Evolutionary conservation across 1,140 invertebrate genomes (phyloP), one percentile per base, ranked within the genome.

Genomic region (Aphelenchoides fujianensis): DNA sequence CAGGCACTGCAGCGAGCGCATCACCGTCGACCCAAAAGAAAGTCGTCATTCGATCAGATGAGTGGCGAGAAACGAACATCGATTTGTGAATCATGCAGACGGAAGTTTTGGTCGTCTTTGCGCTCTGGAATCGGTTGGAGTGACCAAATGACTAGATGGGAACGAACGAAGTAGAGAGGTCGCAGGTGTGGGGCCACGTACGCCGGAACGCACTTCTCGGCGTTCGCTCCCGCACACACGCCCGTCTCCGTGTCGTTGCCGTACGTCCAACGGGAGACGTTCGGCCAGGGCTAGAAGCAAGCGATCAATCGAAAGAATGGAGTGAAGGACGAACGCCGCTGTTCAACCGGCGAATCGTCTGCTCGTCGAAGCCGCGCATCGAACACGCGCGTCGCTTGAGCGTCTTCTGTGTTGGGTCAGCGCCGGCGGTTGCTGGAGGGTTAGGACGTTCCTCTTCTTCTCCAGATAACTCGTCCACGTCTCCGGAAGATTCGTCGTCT

Each of bases 341-440:
- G 19, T 59, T 59, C 23, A 7, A 5, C 7, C 19, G 28, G 55
- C 5, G 5, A 59, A 59, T 59, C 5, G 55, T 7, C 19, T 5
- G 23, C 55, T 5, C 5, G 5, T 59, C 55, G 19, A 59, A 59
- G 23, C 55, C 55, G 55, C 19, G 5, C 5, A 59, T 59, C 34
- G 55, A 7, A 19, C 55, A 59, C 28, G 5, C 23, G 55, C 5
- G 12, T 23, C 55, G 55, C 23, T 19, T 7, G 7, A 59, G 19
- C 28, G 34, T 59, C 55, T 59, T 19, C 34, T 59, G 55, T 59
- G 12, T 48, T 48, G 41, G 12, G 41, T 48, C n/a, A n/a, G n/a
- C n/a, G n/a, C n/a, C n/a, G n/a, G n/a, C n/a, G n/a, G n/a, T n/a
- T n/a, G n/a, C n/a, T n/a, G n/a, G n/a, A n/a, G n/a, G n/a, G n/a